Base-by-base conservation (phyloP, 2,797 vertebrate genomes). In the Thunnus albacares region DNA sequence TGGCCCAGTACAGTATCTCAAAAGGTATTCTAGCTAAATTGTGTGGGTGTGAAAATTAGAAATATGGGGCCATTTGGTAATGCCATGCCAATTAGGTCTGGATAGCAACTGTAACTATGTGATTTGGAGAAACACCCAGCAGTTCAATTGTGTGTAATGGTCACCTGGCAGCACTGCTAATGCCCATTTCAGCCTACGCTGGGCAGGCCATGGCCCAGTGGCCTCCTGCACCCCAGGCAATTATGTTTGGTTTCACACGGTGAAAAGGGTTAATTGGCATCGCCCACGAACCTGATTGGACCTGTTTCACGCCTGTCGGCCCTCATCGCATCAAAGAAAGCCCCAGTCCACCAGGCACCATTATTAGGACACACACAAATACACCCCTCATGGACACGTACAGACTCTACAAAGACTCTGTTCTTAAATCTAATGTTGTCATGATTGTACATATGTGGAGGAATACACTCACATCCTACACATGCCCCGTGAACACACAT, bases 261-360 rank as follows among this genome's bases (percentile, higher is more conserved):
- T 93, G 93, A 96, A 94, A 95, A 92, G 94, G 94, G 95, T 96
- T 96, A 96, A 96, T 96, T 96, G 94, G 92, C 92, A 90, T 92
- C 76, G 47, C 94, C 93, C 94, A 94, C 93, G 93, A 90, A 94
- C 93, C 94, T 95, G 94, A 95, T 96, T 95, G 94, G 94, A 93
- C 93, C 94, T 93, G 93, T 95, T 96, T 96, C 95, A 96, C 92
- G 95, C 93, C 93, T 96, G 95, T 96, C 95, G 89, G 90, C 92
- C 91, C 93, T 91, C 94, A 96, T 96, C 33, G 88, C 92, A 93
- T 96, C 95, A 96, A 94, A 93, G 90, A 90, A 92, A 89, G 81
- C 89, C 87, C 67, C 80, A 91, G 87, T 93, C 92, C 89, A 90
- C 89, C 78, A 86, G 87, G 79, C 88, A 86, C 90, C 90, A 89